These are phyloP conservation scores for Malthinus flaveolus DNA, from an alignment of 2,888 invertebrate species.

Conservation along the genomic window DNA sequence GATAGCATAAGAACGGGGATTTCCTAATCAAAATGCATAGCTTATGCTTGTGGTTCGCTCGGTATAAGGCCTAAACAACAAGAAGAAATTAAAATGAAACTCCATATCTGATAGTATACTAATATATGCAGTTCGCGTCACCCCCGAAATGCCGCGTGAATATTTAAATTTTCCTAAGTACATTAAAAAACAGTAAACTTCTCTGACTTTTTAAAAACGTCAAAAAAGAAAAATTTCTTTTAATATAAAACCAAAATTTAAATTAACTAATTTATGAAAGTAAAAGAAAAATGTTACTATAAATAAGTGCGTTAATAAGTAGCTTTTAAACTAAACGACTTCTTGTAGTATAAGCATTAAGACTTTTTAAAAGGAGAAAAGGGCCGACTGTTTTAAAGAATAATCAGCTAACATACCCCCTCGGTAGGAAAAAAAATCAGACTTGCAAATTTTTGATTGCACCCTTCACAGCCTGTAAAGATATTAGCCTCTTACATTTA, in stretches of 20 bases:
- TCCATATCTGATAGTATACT: slow-evolving; percentile 30
- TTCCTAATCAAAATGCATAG: slow-evolving; percentile 55
- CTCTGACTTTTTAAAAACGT: not conserved
- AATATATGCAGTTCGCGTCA: slow-evolving; percentile 31
- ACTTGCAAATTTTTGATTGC: slow-evolving; percentile 56
- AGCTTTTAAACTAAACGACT: slow-evolving; percentile 52
- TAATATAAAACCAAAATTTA: not conserved
- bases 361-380: slow-evolving; percentile 22
- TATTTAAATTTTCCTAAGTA: slow-evolving; percentile 31
- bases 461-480: slow-evolving; percentile 56
- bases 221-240: slow-evolving; percentile 10
- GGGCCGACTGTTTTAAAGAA: slow-evolving; percentile 55
- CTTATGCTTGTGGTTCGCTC: slow-evolving; percentile 45
- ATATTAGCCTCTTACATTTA: slow-evolving; percentile 55
- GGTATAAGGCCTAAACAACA: slow-evolving; percentile 48
- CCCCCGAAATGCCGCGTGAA: slow-evolving; percentile 28
- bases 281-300: too few relatives aligned
- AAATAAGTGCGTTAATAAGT: too few relatives aligned
- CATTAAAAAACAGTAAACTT: slow-evolving; percentile 12
- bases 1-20: slow-evolving; percentile 50
- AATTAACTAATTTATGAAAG: too few relatives aligned
- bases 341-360: slow-evolving; percentile 46
- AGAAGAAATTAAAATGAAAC: slow-evolving; percentile 42
- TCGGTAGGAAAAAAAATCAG: slow-evolving; percentile 51
- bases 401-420: slow-evolving; percentile 52